Percentiles rank a stretch among this genome's conserved stretches.
phyloP scores from a whole-genome alignment of 2,888 invertebrate species.

The Tetheella fluctuosa region DNA sequence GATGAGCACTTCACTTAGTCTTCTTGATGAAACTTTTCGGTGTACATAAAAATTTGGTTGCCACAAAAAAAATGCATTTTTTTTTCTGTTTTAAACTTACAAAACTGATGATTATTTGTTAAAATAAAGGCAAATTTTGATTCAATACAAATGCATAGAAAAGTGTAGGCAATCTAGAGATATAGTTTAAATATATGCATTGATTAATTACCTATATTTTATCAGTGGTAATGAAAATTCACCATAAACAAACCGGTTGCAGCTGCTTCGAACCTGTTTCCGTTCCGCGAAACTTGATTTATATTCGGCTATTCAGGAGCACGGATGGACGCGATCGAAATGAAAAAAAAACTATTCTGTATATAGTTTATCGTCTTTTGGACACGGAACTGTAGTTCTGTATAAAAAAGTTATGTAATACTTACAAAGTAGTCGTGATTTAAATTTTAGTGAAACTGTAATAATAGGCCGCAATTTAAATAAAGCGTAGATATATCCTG shows the following conservation, averaged over 20 bases:
- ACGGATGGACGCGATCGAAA: background rate
- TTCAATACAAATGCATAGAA: background rate
- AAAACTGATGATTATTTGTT: too few relatives aligned
- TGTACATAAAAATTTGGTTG: too few relatives aligned
- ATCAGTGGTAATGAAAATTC: conserved; percentile 2
- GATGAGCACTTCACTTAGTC: too few relatives aligned
- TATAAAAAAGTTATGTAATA: background rate
- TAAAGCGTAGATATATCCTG: too few relatives aligned
- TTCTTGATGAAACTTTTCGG: too few relatives aligned
- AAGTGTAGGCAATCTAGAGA: background rate
- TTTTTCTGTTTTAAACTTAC: too few relatives aligned
- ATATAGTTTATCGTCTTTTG: background rate
- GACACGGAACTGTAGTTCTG: background rate
- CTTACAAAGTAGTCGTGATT: background rate
- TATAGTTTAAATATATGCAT: background rate
- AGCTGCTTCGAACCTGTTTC: conserved; percentile 1
- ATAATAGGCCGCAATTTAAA: too few relatives aligned
- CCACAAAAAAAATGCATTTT: too few relatives aligned
- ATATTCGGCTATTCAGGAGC: background rate
- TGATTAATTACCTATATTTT: background rate
- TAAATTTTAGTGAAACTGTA: too few relatives aligned
- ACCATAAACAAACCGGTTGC: conserved; percentile 3
- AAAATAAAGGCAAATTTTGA: too few relatives aligned
- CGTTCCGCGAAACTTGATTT: conserved; percentile 5
- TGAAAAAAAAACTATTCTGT: background rate